These are phyloP conservation scores for Elaeidobius kamerunicus DNA, from an alignment of 2,888 invertebrate species.

Conservation along the genomic window DNA sequence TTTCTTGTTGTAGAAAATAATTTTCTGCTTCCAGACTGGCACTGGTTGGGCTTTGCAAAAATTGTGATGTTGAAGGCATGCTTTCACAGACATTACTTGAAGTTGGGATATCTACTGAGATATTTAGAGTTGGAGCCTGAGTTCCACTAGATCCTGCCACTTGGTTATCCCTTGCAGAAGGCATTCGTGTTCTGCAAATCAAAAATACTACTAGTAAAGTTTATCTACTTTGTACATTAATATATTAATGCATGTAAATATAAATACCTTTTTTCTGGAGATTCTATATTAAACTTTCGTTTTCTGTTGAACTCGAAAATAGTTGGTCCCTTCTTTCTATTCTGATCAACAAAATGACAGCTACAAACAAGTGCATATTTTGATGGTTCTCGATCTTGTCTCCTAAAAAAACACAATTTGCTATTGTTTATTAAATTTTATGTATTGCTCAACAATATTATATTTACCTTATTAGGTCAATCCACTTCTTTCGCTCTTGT, in stretches of 20 bases:
- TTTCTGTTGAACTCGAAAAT: neutral
- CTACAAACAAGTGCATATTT: constrained; percentile 9
- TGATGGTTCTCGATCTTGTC: constrained; percentile 8
- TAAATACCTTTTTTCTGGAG: constrained; percentile 4
- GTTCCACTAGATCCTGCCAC: no score
- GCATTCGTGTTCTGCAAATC: no score
- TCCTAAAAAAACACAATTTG: constrained; percentile 4
- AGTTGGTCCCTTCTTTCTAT: constrained; percentile 3
- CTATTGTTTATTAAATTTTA: neutral
- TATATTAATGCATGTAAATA: neutral
- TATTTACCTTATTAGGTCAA: constrained; percentile 6
- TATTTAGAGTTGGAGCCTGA: no score
- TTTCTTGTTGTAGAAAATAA: constrained; percentile 30
- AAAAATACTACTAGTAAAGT: neutral
- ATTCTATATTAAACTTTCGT: neutral
- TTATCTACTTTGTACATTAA: neutral
- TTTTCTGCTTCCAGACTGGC: constrained; percentile 29
- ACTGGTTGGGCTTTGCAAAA: constrained; percentile 13
- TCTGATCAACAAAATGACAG: constrained; percentile 6
- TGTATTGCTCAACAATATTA: neutral
- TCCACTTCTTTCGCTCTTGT: constrained; percentile 3
- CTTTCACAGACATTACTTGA: no score
- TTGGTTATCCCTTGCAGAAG: no score
- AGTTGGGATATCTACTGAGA: no score
- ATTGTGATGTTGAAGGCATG: neutral